These are phyloP conservation scores for Cyprinus carpio DNA, from an alignment of 2,113 vertebrate species.

Conservation along the genomic window DNA sequence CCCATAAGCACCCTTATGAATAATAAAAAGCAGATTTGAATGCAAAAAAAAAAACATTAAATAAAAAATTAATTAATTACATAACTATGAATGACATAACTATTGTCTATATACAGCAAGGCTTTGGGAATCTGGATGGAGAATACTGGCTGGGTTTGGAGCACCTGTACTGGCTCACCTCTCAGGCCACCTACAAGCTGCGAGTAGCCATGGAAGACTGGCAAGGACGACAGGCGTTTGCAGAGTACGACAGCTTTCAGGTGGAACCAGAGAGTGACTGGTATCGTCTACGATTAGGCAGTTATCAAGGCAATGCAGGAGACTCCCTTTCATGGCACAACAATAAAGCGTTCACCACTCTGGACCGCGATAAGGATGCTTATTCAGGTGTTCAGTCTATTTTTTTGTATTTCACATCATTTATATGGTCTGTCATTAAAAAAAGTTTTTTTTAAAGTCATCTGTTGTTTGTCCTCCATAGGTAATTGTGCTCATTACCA, in stretches of 20 bases:
- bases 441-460: not conserved
- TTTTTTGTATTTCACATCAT: not conserved
- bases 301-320: slow-evolving; percentile 83
- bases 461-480: slow-evolving; percentile 54
- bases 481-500: slow-evolving; percentile 91
- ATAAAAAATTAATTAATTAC: too few species aligned
- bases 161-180: slow-evolving; percentile 81
- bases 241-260: slow-evolving; percentile 83
- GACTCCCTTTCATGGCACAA: slow-evolving; percentile 92
- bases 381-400: slow-evolving; percentile 75
- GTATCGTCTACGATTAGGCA: slow-evolving; percentile 86
- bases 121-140: slow-evolving; percentile 86
- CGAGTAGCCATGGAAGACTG: slow-evolving; percentile 86
- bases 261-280: slow-evolving; percentile 85
- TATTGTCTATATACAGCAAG: slow-evolving; percentile 71
- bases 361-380: slow-evolving; percentile 85
- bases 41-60: not conserved
- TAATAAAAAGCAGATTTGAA: not conserved
- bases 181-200: slow-evolving; percentile 80
- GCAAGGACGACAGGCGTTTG: slow-evolving; percentile 81
- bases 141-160: slow-evolving; percentile 92
- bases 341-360: slow-evolving; percentile 89
- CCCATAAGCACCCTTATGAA: not conserved
- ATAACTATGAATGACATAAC: too few species aligned
- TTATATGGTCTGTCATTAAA: not conserved